Evolutionary conservation across 2,113 vertebrate genomes (phyloP).

Genomic region (Columba janthina): DNA sequence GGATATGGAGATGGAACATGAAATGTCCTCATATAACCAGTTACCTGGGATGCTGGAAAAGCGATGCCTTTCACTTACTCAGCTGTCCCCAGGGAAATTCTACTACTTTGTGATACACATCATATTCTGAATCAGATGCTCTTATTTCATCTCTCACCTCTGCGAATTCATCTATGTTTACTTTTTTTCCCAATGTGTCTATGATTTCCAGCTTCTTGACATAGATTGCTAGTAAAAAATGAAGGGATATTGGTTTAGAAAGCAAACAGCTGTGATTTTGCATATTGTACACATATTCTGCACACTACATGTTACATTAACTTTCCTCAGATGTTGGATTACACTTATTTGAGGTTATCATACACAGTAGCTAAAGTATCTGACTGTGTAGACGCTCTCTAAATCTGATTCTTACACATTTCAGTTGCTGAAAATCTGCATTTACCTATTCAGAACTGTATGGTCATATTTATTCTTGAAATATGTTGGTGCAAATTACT

Average conservation of each 20-base stretch:
- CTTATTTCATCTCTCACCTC: constrained; percentile 69
- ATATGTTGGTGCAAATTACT: background rate
- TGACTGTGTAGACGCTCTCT: background rate
- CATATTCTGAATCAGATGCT: background rate
- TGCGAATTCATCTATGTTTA: constrained; percentile 59
- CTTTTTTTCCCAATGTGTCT: constrained; percentile 37
- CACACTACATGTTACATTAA: background rate
- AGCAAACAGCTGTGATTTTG: background rate
- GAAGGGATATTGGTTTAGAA: constrained; percentile 36
- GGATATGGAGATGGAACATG: background rate
- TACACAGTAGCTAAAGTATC: background rate
- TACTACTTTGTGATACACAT: background rate
- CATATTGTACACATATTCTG: background rate
- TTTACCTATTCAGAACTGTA: background rate
- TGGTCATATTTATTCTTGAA: background rate
- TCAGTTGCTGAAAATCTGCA: background rate
- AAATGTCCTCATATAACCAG: background rate
- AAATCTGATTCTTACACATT: background rate
- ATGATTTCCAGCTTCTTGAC: constrained; percentile 41
- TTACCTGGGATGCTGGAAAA: background rate
- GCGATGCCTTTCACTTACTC: background rate
- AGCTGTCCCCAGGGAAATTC: background rate
- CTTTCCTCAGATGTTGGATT: background rate
- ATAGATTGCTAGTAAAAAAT: constrained; percentile 29
- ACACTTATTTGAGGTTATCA: background rate